Conservation (phyloP, 2,888 invertebrate genomes). For the Spilarctia lutea region DNA sequence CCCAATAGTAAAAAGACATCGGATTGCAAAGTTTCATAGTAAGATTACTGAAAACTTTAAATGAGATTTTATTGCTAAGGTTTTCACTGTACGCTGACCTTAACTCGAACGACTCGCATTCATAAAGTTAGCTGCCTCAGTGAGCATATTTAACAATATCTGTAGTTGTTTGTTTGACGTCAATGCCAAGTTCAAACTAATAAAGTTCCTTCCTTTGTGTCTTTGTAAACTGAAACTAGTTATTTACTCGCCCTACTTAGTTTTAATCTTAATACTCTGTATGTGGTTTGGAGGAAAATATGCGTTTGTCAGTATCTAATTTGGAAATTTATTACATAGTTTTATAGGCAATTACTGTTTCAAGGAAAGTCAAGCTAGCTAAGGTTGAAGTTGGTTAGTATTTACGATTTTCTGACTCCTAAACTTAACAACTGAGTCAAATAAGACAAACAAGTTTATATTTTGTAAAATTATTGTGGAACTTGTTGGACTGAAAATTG, state of each 20-base stretch:
- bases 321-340: not conserved
- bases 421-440: too few relatives aligned
- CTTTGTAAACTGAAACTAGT: conserved; percentile 20
- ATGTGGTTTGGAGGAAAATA: not conserved
- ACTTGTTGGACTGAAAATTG: too few relatives aligned
- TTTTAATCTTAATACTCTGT: conserved; percentile 16
- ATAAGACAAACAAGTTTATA: too few relatives aligned
- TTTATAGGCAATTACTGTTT: not conserved
- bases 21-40: too few relatives aligned
- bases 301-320: not conserved
- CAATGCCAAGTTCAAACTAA: conserved; percentile 30
- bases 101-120: not conserved
- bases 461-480: too few relatives aligned
- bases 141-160: conserved; percentile 28
- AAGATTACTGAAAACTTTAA: not conserved
- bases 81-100: not conserved
- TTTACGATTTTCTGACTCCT: too few relatives aligned
- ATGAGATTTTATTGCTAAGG: not conserved
- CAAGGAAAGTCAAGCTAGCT: not conserved
- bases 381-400: not conserved
- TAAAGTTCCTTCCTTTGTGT: conserved; percentile 27
- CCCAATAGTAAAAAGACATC: too few relatives aligned
- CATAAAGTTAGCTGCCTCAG: conserved; percentile 1
- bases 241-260: conserved; percentile 17
- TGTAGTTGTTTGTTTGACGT: conserved; percentile 31